These are phyloP conservation scores for Upupa epops DNA, from an alignment of 2,113 vertebrate genomes.

Conservation along the genomic window DNA sequence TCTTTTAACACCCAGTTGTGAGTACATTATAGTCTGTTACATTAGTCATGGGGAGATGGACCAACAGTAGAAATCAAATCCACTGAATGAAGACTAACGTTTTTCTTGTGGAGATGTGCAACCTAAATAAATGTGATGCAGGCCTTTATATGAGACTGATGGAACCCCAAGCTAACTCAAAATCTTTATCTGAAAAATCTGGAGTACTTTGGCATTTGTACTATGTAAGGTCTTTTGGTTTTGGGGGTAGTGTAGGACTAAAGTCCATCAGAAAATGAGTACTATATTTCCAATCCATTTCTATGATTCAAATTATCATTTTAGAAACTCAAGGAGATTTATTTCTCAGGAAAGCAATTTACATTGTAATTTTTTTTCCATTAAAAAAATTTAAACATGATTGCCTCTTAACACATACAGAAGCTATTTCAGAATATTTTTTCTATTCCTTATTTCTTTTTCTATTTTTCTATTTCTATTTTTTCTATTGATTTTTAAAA, in stretches of 20 bases:
- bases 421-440: background rate
- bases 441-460: no score
- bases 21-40: background rate
- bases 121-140: background rate
- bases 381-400: background rate
- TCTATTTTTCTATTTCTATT: no score
- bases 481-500: background rate
- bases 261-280: background rate
- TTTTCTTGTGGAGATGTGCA: background rate
- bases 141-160: background rate
- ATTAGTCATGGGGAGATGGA: background rate
- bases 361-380: background rate
- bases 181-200: background rate
- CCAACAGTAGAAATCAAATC: background rate
- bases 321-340: background rate
- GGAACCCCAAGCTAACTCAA: background rate
- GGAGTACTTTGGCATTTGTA: background rate
- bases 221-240: background rate
- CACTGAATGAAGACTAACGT: background rate
- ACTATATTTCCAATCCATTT: fast-evolving
- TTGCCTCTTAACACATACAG: background rate
- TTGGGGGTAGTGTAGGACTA: background rate
- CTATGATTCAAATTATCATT: background rate
- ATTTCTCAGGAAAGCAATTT: background rate
- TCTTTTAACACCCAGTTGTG: background rate